phyloP scores from a whole-genome alignment of 2,888 invertebrate species.

The Cecidostiba fungosa region DNA sequence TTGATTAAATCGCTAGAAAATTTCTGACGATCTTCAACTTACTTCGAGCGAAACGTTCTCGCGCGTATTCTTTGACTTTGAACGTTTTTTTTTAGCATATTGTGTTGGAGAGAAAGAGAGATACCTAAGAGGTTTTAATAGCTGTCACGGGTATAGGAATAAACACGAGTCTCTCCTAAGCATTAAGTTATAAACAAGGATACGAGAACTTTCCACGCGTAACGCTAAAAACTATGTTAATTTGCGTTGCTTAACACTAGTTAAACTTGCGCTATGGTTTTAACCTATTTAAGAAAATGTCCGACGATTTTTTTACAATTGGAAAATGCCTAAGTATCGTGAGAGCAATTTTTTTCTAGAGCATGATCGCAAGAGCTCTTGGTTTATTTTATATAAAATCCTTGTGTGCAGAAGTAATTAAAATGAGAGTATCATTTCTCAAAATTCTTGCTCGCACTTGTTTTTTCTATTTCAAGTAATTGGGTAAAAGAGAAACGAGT shows the following conservation, averaged over 20 bases:
- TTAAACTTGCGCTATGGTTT: conserved; percentile 2
- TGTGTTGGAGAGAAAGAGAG: background rate
- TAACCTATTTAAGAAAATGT: conserved; percentile 15
- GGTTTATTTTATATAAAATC: background rate
- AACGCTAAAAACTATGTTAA: conserved; percentile 31
- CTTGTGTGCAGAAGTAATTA: no score
- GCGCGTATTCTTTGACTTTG: no score
- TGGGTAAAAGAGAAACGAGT: background rate
- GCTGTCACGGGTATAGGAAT: background rate
- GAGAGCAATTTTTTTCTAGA: background rate
- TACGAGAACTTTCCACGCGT: conserved; percentile 13
- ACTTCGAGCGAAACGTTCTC: no score
- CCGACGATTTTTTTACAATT: background rate
- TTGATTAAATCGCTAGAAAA: background rate
- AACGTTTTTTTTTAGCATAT: background rate
- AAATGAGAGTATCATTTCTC: background rate
- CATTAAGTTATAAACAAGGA: conserved; percentile 22
- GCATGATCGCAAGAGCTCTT: background rate
- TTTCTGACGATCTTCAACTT: background rate
- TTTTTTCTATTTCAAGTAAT: background rate
- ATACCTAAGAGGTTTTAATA: background rate
- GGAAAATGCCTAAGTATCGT: background rate
- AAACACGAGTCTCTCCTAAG: background rate
- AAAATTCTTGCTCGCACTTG: background rate
- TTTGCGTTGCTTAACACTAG: conserved; percentile 31